A percentile compares a stretch with the other conserved stretches of the same genome.
Conservation (phyloP, 2,797 vertebrate genomes). For the Tangara arthus region DNA sequence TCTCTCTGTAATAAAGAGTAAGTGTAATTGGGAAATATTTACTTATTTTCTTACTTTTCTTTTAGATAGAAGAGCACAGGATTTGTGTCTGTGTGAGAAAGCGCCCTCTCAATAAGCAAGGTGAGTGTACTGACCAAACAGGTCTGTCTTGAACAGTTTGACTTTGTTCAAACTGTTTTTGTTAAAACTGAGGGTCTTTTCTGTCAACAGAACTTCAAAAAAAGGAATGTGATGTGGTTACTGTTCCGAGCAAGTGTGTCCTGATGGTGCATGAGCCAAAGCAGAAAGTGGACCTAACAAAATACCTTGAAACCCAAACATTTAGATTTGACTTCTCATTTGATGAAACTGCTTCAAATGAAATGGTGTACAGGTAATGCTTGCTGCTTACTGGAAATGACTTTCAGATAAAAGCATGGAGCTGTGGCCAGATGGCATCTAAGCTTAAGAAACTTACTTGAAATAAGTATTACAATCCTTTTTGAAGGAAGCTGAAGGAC, state of each 20-base stretch:
- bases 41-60: background rate
- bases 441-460: background rate
- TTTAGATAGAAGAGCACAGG: slow-evolving; percentile 84
- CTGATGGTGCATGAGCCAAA: slow-evolving; percentile 94
- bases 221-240: slow-evolving; percentile 95
- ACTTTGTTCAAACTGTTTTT: background rate
- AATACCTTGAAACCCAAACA: slow-evolving; percentile 92
- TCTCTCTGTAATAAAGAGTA: background rate
- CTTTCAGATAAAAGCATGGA: background rate
- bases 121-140: slow-evolving; percentile 58
- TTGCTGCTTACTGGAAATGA: background rate
- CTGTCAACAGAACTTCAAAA: slow-evolving; percentile 80
- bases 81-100: slow-evolving; percentile 97
- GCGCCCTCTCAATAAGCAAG: slow-evolving; percentile 92
- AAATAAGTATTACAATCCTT: background rate
- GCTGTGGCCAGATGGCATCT: background rate
- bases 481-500: background rate
- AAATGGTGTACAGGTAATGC: slow-evolving; percentile 91
- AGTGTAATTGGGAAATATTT: background rate
- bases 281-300: slow-evolving; percentile 95
- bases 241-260: slow-evolving; percentile 84
- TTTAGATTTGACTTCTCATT: slow-evolving; percentile 96
- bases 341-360: slow-evolving; percentile 87
- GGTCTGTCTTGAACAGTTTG: background rate
- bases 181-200: background rate